Base-by-base conservation (phyloP, 2,797 vertebrate species). In the Gobio occitaniae region DNA sequence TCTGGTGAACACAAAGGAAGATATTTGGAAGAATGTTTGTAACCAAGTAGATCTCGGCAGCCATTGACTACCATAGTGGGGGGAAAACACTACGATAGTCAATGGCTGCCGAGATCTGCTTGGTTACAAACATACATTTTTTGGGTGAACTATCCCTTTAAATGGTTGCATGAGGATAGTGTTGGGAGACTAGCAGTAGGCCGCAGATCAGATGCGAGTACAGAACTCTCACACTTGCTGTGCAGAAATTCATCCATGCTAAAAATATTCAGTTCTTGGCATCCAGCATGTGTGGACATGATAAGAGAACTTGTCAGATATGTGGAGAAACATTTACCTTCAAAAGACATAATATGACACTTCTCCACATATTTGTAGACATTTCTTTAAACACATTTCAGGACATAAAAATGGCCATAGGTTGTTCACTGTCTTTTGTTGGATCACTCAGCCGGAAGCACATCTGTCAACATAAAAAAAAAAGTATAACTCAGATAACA, bases 391-490 rank as follows among this genome's bases (percentile, higher is more conserved):
- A 78, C 41, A 32, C 41, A 63, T 47, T 74, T n/a, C n/a, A 48
- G 41, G 8, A 65, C 38, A 48, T 41, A 78, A 78, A 63, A 63
- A 25, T 29, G 41, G 4, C 21, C n/a, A 78, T 44, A 48, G 4
- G 77, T 65, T 61, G 59, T 32, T 50, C 71, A 52, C 41, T 29
- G 76, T 25, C 56, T 63, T 78, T 78, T 78, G 77, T 78, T 78
- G 77, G 15, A 47, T 78, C 38, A 63, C 38, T 78, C 38, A 61
- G 54, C 36, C n/a, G 8, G 56, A 63, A 47, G 10, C 76, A 63
- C n/a, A 78, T 78, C 59, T 78, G 77, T 25, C 41, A 78, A 78
- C 77, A 78, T 78, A 78, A 78, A 78, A 78, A 65, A 78, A 32
- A 65, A 78, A 32, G 2, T 47, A 65, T 78, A 63, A 63, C 16